phyloP scores from a whole-genome alignment of 1,140 invertebrate genomes.

The Holcopasites calliopsidis region DNA sequence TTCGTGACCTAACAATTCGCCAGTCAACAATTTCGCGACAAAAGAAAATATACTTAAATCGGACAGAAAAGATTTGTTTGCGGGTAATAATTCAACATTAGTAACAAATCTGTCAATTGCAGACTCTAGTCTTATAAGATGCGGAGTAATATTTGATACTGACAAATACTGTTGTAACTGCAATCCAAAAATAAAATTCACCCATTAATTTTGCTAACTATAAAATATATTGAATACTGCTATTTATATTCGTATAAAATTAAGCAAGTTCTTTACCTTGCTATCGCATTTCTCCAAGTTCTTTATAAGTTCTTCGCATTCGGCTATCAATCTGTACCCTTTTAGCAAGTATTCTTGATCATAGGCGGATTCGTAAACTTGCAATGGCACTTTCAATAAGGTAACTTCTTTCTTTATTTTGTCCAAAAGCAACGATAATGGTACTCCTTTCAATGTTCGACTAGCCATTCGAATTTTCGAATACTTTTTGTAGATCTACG shows the following conservation, averaged over 20 bases:
- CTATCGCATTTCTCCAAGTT: conserved; percentile 61
- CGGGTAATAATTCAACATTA: conserved; percentile 46
- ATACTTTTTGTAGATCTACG: conserved; percentile 60
- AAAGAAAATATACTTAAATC: conserved; percentile 53
- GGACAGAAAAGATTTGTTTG: conserved; percentile 12
- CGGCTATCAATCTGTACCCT: conserved; percentile 56
- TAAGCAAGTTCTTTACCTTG: conserved; percentile 51
- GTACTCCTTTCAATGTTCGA: conserved; percentile 53
- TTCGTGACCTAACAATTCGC: conserved; percentile 63
- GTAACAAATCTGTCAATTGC: conserved; percentile 55
- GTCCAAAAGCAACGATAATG: conserved; percentile 60
- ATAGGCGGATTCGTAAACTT: conserved; percentile 46
- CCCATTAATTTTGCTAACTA: neutral
- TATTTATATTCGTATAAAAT: conserved; percentile 11
- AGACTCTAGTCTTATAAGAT: conserved; percentile 58
- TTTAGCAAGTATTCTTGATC: conserved; percentile 49
- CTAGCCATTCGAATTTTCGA: conserved; percentile 63
- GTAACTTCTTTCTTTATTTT: conserved; percentile 61
- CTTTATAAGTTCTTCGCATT: conserved; percentile 55
- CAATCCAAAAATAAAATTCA: conserved; percentile 33
- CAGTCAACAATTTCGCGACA: conserved; percentile 62
- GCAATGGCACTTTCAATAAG: conserved; percentile 52
- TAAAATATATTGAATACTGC: neutral
- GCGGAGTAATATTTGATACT: conserved; percentile 55
- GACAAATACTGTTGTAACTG: conserved; percentile 66